Evolutionary conservation across 1,140 invertebrate genomes (phyloP), one percentile per base, ranked within the genome.

Genomic region (Zelostemma sp.): DNA sequence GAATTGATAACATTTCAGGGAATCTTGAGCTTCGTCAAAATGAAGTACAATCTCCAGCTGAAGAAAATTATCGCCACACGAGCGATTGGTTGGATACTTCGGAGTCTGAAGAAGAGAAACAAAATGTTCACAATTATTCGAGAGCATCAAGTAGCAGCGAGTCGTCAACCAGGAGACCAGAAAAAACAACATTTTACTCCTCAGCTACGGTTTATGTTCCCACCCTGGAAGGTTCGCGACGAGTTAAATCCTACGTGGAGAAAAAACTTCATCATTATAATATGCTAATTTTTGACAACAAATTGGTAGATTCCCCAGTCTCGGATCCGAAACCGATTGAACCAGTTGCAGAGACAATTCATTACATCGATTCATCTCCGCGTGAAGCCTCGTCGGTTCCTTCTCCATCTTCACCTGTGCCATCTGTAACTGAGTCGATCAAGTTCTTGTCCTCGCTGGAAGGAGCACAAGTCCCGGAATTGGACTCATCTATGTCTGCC

Each of bases 161-260:
- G 41, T 45, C 68, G 47, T 2, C 25, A 3, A 57, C 54, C 0
- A 68, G 60, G 17, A 21, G 14, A 12, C 60, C 59, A 54, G 11
- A 18, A 12, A 12, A 49, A 5, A 49, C 1, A 0, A 19, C 60
- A n/a, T 43, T 72, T 49, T 50, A 76, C 6, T 49, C 76, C 1
- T 68, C 82, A 54, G 65, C 78, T 0, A 80, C 75, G 0, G 54
- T 82, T 8, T 72, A 75, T 15, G 73, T 77, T 3, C 73, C 79
- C 3, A 65, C 70, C 0, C 18, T 80, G 1, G 74, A 71, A 0
- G 70, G 75, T 40, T 80, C 77, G 0, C 71, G 79, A 4, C 56
- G 65, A 49, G 57, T 54, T 1, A 41, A 35, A 15, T 40, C 35
- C 2, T 41, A 41, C 11, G 17, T 35, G 0, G 35, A 16, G 18